Conservation (phyloP, 2,888 invertebrate genomes). For the Nomada ferruginata region DNA sequence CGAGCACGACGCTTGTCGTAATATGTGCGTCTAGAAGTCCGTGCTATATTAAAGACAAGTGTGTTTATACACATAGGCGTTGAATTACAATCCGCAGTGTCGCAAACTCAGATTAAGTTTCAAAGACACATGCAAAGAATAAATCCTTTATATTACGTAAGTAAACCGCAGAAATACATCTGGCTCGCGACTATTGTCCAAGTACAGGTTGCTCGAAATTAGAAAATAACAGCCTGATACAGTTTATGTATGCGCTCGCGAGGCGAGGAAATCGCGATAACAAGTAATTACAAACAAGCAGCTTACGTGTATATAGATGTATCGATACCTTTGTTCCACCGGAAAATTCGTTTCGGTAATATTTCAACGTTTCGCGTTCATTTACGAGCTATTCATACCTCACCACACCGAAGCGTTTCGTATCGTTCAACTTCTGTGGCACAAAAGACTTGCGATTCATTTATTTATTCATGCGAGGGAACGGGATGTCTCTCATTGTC, state of each 20-base stretch:
- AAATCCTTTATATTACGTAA: slow-evolving; percentile 50
- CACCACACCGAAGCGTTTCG: neutral
- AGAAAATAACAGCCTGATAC: neutral
- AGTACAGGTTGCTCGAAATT: neutral
- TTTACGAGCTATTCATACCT: slow-evolving; percentile 7
- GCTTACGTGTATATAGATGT: neutral
- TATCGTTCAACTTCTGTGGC: slow-evolving; percentile 18
- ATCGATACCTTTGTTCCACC: slow-evolving; percentile 1
- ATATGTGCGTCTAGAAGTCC: slow-evolving; percentile 14
- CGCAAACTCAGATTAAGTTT: slow-evolving; percentile 58
- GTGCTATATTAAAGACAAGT: slow-evolving; percentile 55
- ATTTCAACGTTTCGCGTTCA: slow-evolving; percentile 15
- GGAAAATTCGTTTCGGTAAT: slow-evolving; percentile 18
- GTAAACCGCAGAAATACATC: slow-evolving; percentile 47
- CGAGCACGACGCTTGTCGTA: slow-evolving; percentile 21
- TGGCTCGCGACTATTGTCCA: neutral
- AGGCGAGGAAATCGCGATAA: neutral
- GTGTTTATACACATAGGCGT: slow-evolving; percentile 53
- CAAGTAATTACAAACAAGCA: neutral
- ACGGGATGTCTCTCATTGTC: neutral
- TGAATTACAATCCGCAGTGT: slow-evolving; percentile 52
- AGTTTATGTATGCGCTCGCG: neutral
- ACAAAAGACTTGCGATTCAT: slow-evolving; percentile 17
- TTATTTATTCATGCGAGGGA: slow-evolving; percentile 9
- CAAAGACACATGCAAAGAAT: slow-evolving; percentile 43